Base-by-base conservation (phyloP, 1,140 invertebrate genomes). In the Tetramorium simillimum region DNA sequence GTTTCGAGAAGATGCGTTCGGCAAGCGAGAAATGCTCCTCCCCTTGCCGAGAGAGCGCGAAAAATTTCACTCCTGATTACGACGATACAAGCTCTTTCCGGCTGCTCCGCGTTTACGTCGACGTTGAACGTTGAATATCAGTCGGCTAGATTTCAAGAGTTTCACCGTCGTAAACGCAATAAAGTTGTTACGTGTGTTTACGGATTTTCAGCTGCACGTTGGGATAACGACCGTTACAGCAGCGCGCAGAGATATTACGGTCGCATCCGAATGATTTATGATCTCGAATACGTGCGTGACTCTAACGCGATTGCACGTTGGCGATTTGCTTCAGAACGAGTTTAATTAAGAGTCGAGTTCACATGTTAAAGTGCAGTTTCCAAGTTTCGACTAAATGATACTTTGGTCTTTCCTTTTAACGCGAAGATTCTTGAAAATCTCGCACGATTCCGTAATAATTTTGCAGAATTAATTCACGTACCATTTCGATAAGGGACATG, bases 311-410 rank as follows among this genome's bases (percentile, higher is more conserved):
- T 67, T 51, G 37, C n/a, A 18, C 49, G 12, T 40, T 14, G 62
- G 51, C 16, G 28, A 24, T 5, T 58, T 49, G 49, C 65, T 70
- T 40, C n/a, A 5, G 37, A 18, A 21, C 28, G 21, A 24, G 12
- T 43, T 69, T 81, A 43, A 81, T 81, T 70, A 70, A 70, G 33
- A 21, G 24, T 70, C 65, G 65, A 58, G 21, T n/a, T 81, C 21
- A 37, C 63, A 37, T 69, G 63, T 37, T 37, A 9, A 24, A 18
- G 24, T n/a, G 49, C 14, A 24, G 0, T 81, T 81, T 33, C 58
- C 37, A 28, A 70, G 21, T 21, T 40, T 58, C 9, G 14, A 6
- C 14, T 14, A n/a, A 21, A 49, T 37, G 58, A 24, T 62, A 70
- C 49, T 14, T 16, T 14, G 49, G 49, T 12, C 9, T n/a, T 77